A percentile compares a stretch with the other conserved stretches of the same genome.
Conservation (phyloP, 1,140 invertebrate species). For the Musca vetustissima region DNA sequence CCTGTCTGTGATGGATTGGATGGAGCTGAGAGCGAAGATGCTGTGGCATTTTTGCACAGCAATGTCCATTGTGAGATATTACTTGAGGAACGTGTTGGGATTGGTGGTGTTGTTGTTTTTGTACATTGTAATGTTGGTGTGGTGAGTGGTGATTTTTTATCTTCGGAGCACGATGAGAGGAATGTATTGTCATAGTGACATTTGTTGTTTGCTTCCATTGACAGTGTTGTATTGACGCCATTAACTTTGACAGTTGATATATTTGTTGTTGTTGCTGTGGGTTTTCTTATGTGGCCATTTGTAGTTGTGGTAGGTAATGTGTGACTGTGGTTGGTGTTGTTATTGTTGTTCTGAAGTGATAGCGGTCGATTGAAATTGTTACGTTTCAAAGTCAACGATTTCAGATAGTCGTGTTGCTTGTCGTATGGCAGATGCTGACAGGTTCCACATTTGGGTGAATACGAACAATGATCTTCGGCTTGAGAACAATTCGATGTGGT, state of each 20-base stretch:
- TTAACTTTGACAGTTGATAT: conserved; percentile 26
- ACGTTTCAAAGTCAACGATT: not conserved
- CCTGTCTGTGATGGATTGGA: no score
- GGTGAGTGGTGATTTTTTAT: no score
- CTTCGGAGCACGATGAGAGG: no score
- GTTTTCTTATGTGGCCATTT: not conserved
- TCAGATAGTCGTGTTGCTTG: not conserved
- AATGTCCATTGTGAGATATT: conserved; percentile 27
- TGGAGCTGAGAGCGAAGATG: not conserved
- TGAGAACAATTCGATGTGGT: not conserved
- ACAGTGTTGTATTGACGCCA: conserved; percentile 2
- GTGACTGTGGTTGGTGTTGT: not conserved
- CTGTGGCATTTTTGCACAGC: conserved; percentile 24
- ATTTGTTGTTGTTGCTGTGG: no score
- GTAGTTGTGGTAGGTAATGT: not conserved
- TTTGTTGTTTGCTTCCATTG: not conserved
- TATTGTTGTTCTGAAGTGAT: not conserved
- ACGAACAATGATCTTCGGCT: conserved; percentile 33
- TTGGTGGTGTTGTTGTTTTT: conserved; percentile 1
- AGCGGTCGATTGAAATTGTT: not conserved
- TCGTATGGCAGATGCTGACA: conserved; percentile 25
- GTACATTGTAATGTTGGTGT: not conserved
- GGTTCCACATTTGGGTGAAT: conserved; percentile 49
- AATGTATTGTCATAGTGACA: not conserved
- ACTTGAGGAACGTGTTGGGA: not conserved